Evolutionary conservation across 2,888 invertebrate genomes (phyloP).

Genomic region (Rhorus exstirpatorius): DNA sequence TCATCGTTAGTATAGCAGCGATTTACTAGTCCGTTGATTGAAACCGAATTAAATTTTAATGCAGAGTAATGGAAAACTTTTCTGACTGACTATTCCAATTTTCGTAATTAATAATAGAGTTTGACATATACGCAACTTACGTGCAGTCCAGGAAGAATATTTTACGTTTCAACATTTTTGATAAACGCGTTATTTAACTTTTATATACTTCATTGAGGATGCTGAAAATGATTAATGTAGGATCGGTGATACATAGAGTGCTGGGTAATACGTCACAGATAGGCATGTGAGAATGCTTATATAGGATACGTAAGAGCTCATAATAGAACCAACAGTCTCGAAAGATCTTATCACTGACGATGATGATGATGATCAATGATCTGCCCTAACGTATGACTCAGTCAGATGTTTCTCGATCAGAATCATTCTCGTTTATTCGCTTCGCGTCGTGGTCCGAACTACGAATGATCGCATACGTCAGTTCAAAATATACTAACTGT

Average conservation of each 20-base stretch:
- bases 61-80: neutral
- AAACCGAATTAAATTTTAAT: neutral
- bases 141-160: too few relatives aligned
- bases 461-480: too few relatives aligned
- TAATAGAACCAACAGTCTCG: constrained; percentile 13
- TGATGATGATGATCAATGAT: constrained; percentile 41
- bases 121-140: too few relatives aligned
- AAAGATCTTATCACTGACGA: constrained; percentile 24
- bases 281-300: neutral
- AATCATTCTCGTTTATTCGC: constrained; percentile 30
- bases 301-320: neutral
- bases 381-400: constrained; percentile 36
- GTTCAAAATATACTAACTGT: too few relatives aligned
- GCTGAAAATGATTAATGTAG: too few relatives aligned
- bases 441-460: constrained; percentile 7
- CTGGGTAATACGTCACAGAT: too few relatives aligned
- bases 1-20: neutral
- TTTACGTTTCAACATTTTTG: too few relatives aligned
- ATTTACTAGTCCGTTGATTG: neutral
- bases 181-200: too few relatives aligned
- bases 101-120: too few relatives aligned
- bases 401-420: constrained; percentile 27
- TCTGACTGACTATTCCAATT: too few relatives aligned
- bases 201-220: too few relatives aligned
- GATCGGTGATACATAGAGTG: too few relatives aligned